These are phyloP conservation scores for Tetranychus urticae DNA, from an alignment of 1,140 invertebrate species.

Conservation along the genomic window DNA sequence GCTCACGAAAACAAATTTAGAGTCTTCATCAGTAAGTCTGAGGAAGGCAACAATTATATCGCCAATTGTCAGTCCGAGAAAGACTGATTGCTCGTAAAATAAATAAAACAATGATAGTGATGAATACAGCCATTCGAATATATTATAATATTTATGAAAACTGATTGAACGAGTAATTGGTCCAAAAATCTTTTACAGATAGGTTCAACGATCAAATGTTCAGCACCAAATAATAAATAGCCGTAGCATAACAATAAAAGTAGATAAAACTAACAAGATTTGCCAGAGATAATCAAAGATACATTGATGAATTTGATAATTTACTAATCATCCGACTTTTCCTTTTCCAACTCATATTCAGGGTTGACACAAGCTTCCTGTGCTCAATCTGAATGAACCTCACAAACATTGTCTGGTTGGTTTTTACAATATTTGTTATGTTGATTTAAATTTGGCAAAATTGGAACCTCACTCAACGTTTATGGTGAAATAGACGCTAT, in stretches of 20 bases:
- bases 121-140: constrained; percentile 19
- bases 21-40: constrained; percentile 44
- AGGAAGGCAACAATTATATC: constrained; percentile 46
- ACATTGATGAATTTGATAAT: no score
- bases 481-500: no score
- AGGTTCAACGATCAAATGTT: constrained; percentile 26
- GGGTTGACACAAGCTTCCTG: no score
- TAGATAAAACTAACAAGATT: constrained; percentile 31
- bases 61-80: constrained; percentile 36
- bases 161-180: neutral
- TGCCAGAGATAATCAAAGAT: no score
- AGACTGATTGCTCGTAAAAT: constrained; percentile 26
- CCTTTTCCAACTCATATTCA: no score
- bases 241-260: constrained; percentile 30
- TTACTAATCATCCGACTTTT: no score
- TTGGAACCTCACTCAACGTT: no score
- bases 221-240: constrained; percentile 38
- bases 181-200: neutral
- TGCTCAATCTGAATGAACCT: no score
- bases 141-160: neutral
- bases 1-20: constrained; percentile 61
- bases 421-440: no score
- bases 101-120: constrained; percentile 30
- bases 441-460: no score
- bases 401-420: no score